A percentile compares a stretch with the other conserved stretches of the same genome.
phyloP scores from a whole-genome alignment of 2,888 invertebrate genomes.

The Tortricodes alternella region DNA sequence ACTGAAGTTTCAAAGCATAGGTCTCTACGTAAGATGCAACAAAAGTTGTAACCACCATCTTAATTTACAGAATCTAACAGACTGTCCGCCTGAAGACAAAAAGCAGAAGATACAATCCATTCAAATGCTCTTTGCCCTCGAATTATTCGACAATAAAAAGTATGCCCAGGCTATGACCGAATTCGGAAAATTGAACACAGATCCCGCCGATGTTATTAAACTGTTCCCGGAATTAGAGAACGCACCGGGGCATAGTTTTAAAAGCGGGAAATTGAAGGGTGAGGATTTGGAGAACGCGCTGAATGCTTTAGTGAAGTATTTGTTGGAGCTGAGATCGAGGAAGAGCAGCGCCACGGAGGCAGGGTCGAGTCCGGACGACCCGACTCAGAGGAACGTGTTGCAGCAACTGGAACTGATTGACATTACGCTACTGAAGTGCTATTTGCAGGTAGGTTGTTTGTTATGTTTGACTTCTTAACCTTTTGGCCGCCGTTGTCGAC shows the following conservation, averaged over 20 bases:
- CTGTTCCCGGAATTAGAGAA: constrained; percentile 95
- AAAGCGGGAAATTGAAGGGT: constrained; percentile 85
- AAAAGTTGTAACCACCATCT: not conserved
- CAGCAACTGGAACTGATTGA: constrained; percentile 94
- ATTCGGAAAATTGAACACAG: constrained; percentile 94
- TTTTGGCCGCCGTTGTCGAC: not conserved
- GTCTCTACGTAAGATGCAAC: no score
- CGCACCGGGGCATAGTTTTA: constrained; percentile 44
- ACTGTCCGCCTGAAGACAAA: constrained; percentile 91
- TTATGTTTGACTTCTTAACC: not conserved
- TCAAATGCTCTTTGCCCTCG: constrained; percentile 94
- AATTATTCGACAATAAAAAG: constrained; percentile 93
- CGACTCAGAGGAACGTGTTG: constrained; percentile 56
- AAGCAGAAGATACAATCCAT: constrained; percentile 92
- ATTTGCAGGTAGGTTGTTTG: constrained; percentile 87
- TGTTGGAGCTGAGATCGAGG: constrained; percentile 88
- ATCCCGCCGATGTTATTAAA: constrained; percentile 97
- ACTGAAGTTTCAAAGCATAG: not conserved
- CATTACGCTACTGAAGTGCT: constrained; percentile 98
- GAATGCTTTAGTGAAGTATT: constrained; percentile 93
- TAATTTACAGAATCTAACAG: constrained; percentile 87
- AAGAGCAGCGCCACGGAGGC: constrained; percentile 74
- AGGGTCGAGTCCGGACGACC: constrained; percentile 43
- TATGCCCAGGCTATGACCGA: constrained; percentile 96
- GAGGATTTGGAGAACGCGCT: constrained; percentile 94